Base-by-base conservation (phyloP, 2,797 vertebrate genomes). In the Naso thynnoides region DNA sequence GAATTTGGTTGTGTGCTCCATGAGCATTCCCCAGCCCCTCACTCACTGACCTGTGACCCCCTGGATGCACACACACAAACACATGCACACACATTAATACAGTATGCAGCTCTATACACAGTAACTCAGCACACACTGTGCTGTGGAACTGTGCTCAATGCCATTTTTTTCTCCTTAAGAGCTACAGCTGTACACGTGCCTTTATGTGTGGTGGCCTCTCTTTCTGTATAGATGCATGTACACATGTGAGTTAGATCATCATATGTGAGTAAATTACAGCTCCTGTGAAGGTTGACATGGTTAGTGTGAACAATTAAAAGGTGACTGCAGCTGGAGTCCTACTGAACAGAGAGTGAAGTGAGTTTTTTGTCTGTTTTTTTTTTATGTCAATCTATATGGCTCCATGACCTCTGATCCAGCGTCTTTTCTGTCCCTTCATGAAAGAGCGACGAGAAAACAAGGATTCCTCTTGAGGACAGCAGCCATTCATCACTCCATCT, bases 401-500 rank as follows among this genome's bases (percentile, higher is more conserved):
- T 76, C 66, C 74, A 50, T 79, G 89, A 91, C 89, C 88, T 85
- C 39, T 78, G 81, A 88, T 84, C 85, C 72, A 33, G 59, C 65
- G 92, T 87, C 87, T 92, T 83, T 81, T 88, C 88, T 83, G 77
- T 88, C 88, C 92, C 88, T 84, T 92, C 89, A 92, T 95, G 90
- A 93, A 93, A 92, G 87, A 66, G 55, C 79, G 87, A 85, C 33
- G 63, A 83, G 82, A 91, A 88, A 91, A 91, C 88, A 91, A 88
- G 90, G 82, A 80, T 88, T 85, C 80, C 82, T 90, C 89, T 89
- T 88, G 89, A 89, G 88, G 86, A 93, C 76, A 81, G 90, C 77
- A 76, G 82, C 85, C 86, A 94, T 94, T 93, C 91, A 93, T 91
- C 82, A 83, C 80, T 70, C 78, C 86, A 85, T 91, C 76, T 82